Evolutionary conservation across 2,113 vertebrate species (phyloP).

Genomic region (Poeciliopsis prolifica): DNA sequence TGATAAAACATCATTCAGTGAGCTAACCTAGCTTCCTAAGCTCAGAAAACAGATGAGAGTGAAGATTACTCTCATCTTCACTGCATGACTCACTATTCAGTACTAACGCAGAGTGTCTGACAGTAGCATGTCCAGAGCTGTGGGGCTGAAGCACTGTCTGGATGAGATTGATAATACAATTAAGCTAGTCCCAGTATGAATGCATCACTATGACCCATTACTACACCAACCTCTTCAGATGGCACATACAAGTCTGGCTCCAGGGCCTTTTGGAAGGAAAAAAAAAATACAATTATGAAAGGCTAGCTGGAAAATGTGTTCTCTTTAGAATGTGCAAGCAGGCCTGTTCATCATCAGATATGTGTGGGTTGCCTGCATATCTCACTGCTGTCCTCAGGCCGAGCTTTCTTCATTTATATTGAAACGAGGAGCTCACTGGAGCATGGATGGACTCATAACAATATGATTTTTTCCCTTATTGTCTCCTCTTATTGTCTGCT

Average conservation of each 20-base stretch:
- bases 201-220: slow-evolving; percentile 81
- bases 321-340: slow-evolving; percentile 80
- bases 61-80: slow-evolving; percentile 37
- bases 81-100: slow-evolving; percentile 51
- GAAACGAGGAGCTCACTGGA: slow-evolving; percentile 74
- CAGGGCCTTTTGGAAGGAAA: slow-evolving; percentile 65
- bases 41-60: slow-evolving; percentile 57
- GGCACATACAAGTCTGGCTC: slow-evolving; percentile 73
- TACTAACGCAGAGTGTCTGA: slow-evolving; percentile 61
- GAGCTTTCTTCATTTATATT: slow-evolving; percentile 72
- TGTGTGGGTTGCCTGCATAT: slow-evolving; percentile 76
- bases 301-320: slow-evolving; percentile 77
- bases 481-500: slow-evolving; percentile 60
- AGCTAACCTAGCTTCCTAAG: slow-evolving; percentile 37
- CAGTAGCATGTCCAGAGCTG: slow-evolving; percentile 72
- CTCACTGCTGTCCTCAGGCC: slow-evolving; percentile 72
- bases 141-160: slow-evolving; percentile 74
- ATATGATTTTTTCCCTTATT: slow-evolving; percentile 50
- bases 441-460: slow-evolving; percentile 68
- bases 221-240: slow-evolving; percentile 75
- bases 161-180: slow-evolving; percentile 83
- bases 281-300: slow-evolving; percentile 75
- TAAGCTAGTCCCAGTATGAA: slow-evolving; percentile 77
- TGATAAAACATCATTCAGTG: slow-evolving; percentile 33
- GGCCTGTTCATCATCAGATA: slow-evolving; percentile 78